Percentiles rank a stretch among this genome's conserved stretches.
Evolutionary conservation across 2,113 vertebrate species (phyloP).

Genomic region (Phyllostomus discolor): DNA sequence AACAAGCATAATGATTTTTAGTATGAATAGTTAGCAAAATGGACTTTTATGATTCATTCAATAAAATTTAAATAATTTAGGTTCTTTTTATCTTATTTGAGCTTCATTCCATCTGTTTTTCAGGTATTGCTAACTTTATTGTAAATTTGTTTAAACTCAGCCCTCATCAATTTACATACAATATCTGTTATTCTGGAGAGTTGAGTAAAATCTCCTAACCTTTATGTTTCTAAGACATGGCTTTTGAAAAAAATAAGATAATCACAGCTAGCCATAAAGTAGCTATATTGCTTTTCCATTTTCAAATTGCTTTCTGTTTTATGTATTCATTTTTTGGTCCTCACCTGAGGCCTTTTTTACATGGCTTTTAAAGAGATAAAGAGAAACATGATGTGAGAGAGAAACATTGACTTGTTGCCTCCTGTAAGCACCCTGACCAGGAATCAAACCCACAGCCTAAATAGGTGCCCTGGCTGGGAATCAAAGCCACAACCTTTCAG

Average conservation of each 20-base stretch:
- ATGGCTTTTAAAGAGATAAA: too few relatives aligned
- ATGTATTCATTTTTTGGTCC: too few relatives aligned
- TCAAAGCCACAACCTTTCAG: too few relatives aligned
- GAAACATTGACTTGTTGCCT: too few relatives aligned
- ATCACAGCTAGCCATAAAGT: not conserved
- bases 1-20: not conserved
- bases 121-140: not conserved
- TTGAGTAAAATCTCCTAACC: conserved; percentile 6
- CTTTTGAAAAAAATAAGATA: not conserved
- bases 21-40: not conserved
- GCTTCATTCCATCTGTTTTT: conserved; percentile 9
- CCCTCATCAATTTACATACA: not conserved
- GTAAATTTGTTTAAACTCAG: not conserved
- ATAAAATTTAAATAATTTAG: conserved; percentile 1
- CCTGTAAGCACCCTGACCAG: too few relatives aligned
- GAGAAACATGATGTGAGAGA: too few relatives aligned
- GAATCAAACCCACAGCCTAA: too few relatives aligned
- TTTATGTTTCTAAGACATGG: not conserved
- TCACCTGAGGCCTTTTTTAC: too few relatives aligned
- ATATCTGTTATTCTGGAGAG: not conserved
- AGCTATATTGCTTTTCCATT: conserved; percentile 17
- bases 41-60: not conserved
- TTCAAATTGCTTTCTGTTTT: not conserved
- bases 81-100: not conserved
- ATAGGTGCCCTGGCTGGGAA: too few relatives aligned